Evolutionary conservation across 2,888 invertebrate species (phyloP), one percentile per base, ranked within the genome.

Genomic region (Lochmaea capreae): DNA sequence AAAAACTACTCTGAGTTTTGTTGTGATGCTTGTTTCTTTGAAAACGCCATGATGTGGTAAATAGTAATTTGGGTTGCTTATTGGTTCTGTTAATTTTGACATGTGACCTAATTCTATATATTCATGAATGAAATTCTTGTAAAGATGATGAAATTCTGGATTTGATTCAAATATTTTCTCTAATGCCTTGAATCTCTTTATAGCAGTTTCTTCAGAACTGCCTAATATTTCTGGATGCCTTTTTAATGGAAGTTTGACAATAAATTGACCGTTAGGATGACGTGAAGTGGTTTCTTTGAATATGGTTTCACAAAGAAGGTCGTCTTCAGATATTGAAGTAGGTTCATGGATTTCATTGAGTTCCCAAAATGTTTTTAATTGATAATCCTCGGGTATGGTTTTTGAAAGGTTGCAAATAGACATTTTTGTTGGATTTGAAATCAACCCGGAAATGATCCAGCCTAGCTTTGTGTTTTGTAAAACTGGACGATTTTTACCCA

Each of bases 1-100:
- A 33, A 33, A 33, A 33, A 33, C 26, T 33, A 33, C 26, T 33
- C 26, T 33, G 26, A 33, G 26, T 77, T 78, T 81, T 14, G 82
- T 82, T 10, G 81, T 83, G 9, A 71, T 46, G 52, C 76, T 79
- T 14, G 57, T 33, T 67, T 79, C 73, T 67, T 79, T 79, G 14
- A 79, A 33, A 10, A 83, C 81, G 8, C 77, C 78, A 70, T 83
- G 81, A 75, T 83, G 82, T 10, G 83, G 80, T 42, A 81, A 71
- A 76, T 77, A 80, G 67, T 67, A 79, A 18, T 58, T 66, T 6
- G 49, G 10, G 39, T 33, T 33, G 26, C 26, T 33, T 33, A 33
- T 33, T 33, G 26, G 26, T 33, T 68, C 49, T 18, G 54, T 9
- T 54, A 22, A 61, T 33, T 39, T 42, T 49, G 74, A 73, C 68